Evolutionary conservation across 1,140 invertebrate genomes (phyloP).

Genomic region (Micrasema longulum): DNA sequence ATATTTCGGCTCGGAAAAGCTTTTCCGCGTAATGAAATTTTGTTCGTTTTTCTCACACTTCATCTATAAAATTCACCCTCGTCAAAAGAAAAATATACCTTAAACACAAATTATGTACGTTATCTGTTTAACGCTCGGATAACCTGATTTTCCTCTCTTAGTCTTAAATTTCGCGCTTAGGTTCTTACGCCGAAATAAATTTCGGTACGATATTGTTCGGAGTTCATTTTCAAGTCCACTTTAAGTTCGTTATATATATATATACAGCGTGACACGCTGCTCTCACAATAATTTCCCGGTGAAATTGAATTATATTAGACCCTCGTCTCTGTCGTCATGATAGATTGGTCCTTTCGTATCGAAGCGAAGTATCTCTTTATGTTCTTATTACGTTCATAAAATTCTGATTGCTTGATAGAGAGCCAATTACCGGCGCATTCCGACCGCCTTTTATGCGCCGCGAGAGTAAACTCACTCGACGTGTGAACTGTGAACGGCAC

Average conservation of each 20-base stretch:
- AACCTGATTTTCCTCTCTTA: neutral
- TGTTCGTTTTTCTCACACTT: neutral
- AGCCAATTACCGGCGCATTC: slow-evolving; percentile 46
- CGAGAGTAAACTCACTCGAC: slow-evolving; percentile 31
- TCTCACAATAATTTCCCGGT: slow-evolving; percentile 25
- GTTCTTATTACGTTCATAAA: slow-evolving; percentile 45
- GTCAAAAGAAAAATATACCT: neutral
- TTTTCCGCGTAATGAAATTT: slow-evolving; percentile 32
- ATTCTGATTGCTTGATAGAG: slow-evolving; percentile 50
- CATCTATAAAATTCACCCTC: neutral
- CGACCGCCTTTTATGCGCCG: slow-evolving; percentile 25
- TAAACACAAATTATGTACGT: too few relatives aligned
- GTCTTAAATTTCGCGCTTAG: neutral
- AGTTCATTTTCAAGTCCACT: too few relatives aligned
- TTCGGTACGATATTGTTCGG: too few relatives aligned
- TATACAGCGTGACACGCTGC: neutral
- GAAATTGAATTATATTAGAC: slow-evolving; percentile 33
- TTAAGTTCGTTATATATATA: too few relatives aligned
- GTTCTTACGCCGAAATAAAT: neutral
- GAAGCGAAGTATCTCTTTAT: slow-evolving; percentile 43
- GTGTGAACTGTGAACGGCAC: slow-evolving; percentile 4
- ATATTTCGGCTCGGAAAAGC: slow-evolving; percentile 4
- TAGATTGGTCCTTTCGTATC: slow-evolving; percentile 39
- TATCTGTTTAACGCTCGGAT: too few relatives aligned
- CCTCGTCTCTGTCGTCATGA: slow-evolving; percentile 30